Conservation (phyloP, 2,113 vertebrate genomes). For the Excalfactoria chinensis region DNA sequence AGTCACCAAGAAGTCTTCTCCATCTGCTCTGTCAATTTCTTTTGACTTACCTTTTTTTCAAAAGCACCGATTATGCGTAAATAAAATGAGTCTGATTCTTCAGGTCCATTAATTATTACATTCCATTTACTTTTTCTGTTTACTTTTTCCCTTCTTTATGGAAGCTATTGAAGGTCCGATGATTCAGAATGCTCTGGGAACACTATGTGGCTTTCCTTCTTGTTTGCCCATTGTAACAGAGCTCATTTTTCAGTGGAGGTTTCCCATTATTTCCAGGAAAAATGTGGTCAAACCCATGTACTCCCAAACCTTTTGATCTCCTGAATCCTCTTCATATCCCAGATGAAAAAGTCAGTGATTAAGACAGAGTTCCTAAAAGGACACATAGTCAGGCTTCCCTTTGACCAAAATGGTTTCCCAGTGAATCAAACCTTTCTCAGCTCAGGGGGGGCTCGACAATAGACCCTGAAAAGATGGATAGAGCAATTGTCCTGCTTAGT, state of each 20-base stretch:
- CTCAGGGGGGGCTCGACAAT: slow-evolving; percentile 82
- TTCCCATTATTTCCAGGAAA: slow-evolving; percentile 74
- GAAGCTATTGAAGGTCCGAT: slow-evolving; percentile 40
- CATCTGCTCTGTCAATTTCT: background rate
- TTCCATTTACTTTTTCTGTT: slow-evolving; percentile 68
- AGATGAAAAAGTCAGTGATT: slow-evolving; percentile 84
- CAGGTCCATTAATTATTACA: slow-evolving; percentile 51
- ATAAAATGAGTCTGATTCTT: slow-evolving; percentile 30
- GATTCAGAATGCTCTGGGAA: slow-evolving; percentile 62
- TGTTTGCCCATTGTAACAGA: slow-evolving; percentile 68
- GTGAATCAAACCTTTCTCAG: slow-evolving; percentile 86
- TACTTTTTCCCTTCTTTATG: slow-evolving; percentile 38
- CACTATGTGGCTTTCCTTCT: slow-evolving; percentile 56
- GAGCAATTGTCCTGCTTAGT: slow-evolving; percentile 91
- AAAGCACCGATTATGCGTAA: slow-evolving; percentile 33
- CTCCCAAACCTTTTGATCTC: slow-evolving; percentile 85
- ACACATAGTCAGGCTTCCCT: slow-evolving; percentile 78
- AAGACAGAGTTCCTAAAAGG: slow-evolving; percentile 79
- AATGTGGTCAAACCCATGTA: slow-evolving; percentile 77
- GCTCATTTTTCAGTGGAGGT: slow-evolving; percentile 75
- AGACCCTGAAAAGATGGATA: slow-evolving; percentile 89
- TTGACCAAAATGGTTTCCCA: slow-evolving; percentile 82
- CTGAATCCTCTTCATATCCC: slow-evolving; percentile 83
- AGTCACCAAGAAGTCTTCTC: background rate
- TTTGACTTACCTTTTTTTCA: slow-evolving; percentile 29